Percentiles rank a stretch among this genome's conserved stretches.
Evolutionary conservation across 2,113 vertebrate species (phyloP).

Genomic region (Meriones unguiculatus): DNA sequence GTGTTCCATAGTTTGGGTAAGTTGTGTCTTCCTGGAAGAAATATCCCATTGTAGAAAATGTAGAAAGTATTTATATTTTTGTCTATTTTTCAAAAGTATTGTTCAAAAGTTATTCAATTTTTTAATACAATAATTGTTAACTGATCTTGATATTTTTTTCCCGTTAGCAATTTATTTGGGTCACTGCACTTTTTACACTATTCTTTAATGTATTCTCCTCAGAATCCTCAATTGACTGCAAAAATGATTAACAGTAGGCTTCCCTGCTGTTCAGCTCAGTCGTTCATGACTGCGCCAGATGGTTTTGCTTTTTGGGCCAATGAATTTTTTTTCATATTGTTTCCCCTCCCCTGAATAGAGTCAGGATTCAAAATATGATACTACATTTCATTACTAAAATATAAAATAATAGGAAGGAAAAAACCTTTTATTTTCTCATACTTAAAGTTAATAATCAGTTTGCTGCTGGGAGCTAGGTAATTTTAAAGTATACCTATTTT

Average conservation of each 20-base stretch:
- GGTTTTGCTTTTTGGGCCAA: slow-evolving; percentile 75
- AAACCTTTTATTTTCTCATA: slow-evolving; percentile 41
- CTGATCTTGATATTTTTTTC: slow-evolving; percentile 53
- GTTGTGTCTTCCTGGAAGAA: neutral
- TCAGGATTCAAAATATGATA: slow-evolving; percentile 54
- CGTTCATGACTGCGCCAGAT: slow-evolving; percentile 81
- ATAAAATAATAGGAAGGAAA: neutral
- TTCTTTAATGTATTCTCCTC: slow-evolving; percentile 70
- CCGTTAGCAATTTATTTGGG: slow-evolving; percentile 67
- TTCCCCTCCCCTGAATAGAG: slow-evolving; percentile 16
- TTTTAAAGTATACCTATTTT: slow-evolving; percentile 53
- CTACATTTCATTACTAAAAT: slow-evolving; percentile 45
- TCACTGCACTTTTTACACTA: slow-evolving; percentile 67
- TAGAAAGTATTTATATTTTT: neutral
- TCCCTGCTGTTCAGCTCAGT: slow-evolving; percentile 73
- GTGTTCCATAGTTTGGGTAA: no score
- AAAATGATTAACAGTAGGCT: slow-evolving; percentile 77
- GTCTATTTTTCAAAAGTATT: neutral
- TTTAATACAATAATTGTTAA: slow-evolving; percentile 39
- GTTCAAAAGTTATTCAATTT: slow-evolving; percentile 16
- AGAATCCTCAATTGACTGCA: slow-evolving; percentile 77
- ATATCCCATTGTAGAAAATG: neutral
- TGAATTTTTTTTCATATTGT: slow-evolving; percentile 39
- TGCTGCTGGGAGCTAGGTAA: neutral
- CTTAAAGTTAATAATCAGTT: slow-evolving; percentile 47